Base-by-base conservation (phyloP, 2,113 vertebrate genomes). In the Puma concolor region DNA sequence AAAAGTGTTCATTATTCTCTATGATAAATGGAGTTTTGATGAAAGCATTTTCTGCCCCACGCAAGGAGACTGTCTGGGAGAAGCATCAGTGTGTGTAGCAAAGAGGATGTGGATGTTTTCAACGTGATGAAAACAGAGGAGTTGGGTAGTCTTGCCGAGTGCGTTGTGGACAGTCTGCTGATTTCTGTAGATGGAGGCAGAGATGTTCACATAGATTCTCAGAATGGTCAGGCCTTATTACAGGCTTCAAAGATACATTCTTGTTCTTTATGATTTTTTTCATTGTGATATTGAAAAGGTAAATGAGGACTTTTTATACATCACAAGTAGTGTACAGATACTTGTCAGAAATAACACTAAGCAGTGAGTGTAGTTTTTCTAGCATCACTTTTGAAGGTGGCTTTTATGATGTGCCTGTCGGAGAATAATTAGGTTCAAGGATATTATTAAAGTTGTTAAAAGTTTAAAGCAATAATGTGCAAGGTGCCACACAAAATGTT, bases 381-480 rank as follows among this genome's bases (percentile, higher is more conserved):
- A 88, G 60, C 87, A 84, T 96, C 90, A 57, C 41, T 83, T 98
- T 95, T 91, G 85, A 97, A 97, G 81, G 57, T 95, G 63, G 91
- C 77, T 93, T 97, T 97, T 96, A 86, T 97, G 92, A 94, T 87
- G 48, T 93, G 52, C 67, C 86, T 95, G 48, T 89, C 4, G 5
- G 76, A 95, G 93, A 96, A 91, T 81, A 98, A 81, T 81, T 54
- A 88, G 91, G 93, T 96, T 97, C 93, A 97, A 97, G 92, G 93
- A 95, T 98, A 87, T 97, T 97, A 97, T 97, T 96, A 97, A 98
- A 92, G 85, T 96, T 86, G 90, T 97, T 97, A 89, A 83, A 97
- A 88, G 36, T 89, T 97, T 96, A 86, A 95, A 91, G 92, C n/a
- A 77, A 50, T 95, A 86, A 90, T 81, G 52, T 84, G 67, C 77